Base-by-base conservation (phyloP, 2,113 vertebrate genomes). In the Laterallus jamaicensis region DNA sequence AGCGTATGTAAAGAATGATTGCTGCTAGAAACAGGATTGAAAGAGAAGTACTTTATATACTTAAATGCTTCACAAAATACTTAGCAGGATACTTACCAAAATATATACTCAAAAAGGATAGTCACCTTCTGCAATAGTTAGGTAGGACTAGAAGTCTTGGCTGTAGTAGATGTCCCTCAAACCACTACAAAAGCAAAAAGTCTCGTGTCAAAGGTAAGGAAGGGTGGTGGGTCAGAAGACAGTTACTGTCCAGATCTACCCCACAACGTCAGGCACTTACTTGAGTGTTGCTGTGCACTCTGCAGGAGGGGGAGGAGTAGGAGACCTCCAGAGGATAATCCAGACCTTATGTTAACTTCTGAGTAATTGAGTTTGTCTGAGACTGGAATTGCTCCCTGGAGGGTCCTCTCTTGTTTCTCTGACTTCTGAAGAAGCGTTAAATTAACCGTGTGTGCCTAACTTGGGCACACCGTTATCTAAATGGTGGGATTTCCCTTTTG, bases 21-120 rank as follows among this genome's bases (percentile, higher is more conserved):
- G 50, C 40, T 84, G 28, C 60, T 75, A 42, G 60, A 63, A 94
- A 7, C 19, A 32, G 20, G 39, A 70, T 74, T 90, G 76, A 67
- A 88, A 88, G 12, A 15, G 25, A 83, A 88, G 60, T 59, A 59
- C 29, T 39, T 6, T 70, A 50, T 11, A 40, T 40, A n/a, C 13
- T 73, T 88, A 76, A 39, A 49, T 76, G 67, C 35, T 84, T 90
- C 78, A 89, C 67, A 49, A 87, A 93, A 82, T 79, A 32, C 69
- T 74, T 67, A 58, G 63, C 81, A 54, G 64, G 77, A 92, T 88
- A 47, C 55, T 50, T 86, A 39, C 16, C 81, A 29, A 78, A 78
- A 12, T 71, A 35, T 20, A 21, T 26, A n/a, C 6, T 66, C 39
- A 17, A 73, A 90, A 32, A 82, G 15, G 15, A 71, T 73, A 68